Conservation (phyloP, 1,140 invertebrate genomes). For the Drosophila littoralis region DNA sequence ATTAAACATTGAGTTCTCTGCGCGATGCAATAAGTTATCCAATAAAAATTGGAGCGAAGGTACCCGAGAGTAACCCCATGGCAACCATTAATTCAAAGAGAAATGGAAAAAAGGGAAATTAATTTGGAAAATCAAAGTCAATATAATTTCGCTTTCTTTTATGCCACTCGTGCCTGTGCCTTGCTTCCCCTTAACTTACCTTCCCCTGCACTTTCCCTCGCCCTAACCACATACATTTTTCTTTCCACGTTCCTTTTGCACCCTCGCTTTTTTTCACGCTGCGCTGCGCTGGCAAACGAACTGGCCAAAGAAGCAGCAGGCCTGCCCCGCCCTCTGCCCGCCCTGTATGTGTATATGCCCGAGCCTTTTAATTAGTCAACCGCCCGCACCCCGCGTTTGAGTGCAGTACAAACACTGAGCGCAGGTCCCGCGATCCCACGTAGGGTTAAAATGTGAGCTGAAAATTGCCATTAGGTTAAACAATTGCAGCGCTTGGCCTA, state of each 20-base stretch:
- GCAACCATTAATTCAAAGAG: conserved; percentile 35
- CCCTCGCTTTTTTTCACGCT: conserved; percentile 28
- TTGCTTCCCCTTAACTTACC: background rate
- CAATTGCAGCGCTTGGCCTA: conserved; percentile 74
- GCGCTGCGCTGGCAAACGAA: conserved; percentile 35
- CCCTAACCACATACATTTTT: conserved; percentile 12
- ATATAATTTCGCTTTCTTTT: conserved; percentile 77
- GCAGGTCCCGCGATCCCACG: background rate
- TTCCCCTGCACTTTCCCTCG: too few relatives aligned
- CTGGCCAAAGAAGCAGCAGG: conserved; percentile 23
- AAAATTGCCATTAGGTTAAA: conserved; percentile 76
- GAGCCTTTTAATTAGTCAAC: conserved; percentile 74
- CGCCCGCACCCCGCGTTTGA: conserved; percentile 46
- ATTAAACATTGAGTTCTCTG: conserved; percentile 7
- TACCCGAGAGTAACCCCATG: background rate
- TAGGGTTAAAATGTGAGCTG: conserved; percentile 42
- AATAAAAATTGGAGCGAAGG: background rate
- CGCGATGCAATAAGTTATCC: conserved; percentile 9
- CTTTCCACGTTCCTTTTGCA: background rate
- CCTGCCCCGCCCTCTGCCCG: background rate
- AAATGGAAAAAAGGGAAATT: conserved; percentile 49
- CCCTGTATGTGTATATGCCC: background rate
- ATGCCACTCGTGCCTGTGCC: conserved; percentile 37
- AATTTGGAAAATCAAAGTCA: conserved; percentile 76
- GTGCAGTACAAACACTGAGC: conserved; percentile 62